phyloP scores from a whole-genome alignment of 1,140 invertebrate species.

The Forficula auricularia region DNA sequence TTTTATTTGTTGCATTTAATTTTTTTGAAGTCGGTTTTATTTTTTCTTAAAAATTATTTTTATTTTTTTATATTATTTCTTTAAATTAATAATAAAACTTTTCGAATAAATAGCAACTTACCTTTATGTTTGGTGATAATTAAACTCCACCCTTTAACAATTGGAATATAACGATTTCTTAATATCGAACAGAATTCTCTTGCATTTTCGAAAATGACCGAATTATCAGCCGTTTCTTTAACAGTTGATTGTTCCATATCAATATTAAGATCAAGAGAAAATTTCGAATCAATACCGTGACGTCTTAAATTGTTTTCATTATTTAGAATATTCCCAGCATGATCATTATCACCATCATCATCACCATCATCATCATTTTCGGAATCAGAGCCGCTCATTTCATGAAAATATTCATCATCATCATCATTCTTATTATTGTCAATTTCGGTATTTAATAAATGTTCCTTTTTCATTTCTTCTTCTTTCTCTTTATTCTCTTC shows the following conservation, averaged over 20 bases:
- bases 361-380: conserved; percentile 11
- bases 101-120: no score
- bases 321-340: no score
- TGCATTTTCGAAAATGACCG: conserved; percentile 17
- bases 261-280: background rate
- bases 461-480: no score
- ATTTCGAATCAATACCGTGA: conserved; percentile 8
- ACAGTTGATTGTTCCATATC: conserved; percentile 8
- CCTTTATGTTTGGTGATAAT: conserved; percentile 14
- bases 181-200: conserved; percentile 16
- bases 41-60: no score
- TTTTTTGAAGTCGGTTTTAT: no score
- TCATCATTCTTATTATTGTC: conserved; percentile 1
- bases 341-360: conserved; percentile 11
- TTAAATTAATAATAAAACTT: no score
- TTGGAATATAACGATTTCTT: conserved; percentile 17
- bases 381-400: no score
- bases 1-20: no score
- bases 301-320: no score
- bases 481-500: conserved; percentile 1
- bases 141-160: conserved; percentile 18
- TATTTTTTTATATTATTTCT: no score
- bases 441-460: no score
- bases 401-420: background rate
- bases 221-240: conserved; percentile 18